A percentile compares a stretch with the other conserved stretches of the same genome.
These are phyloP conservation scores for Cosmia trapezina DNA, from an alignment of 2,888 invertebrate genomes.

Conservation along the genomic window DNA sequence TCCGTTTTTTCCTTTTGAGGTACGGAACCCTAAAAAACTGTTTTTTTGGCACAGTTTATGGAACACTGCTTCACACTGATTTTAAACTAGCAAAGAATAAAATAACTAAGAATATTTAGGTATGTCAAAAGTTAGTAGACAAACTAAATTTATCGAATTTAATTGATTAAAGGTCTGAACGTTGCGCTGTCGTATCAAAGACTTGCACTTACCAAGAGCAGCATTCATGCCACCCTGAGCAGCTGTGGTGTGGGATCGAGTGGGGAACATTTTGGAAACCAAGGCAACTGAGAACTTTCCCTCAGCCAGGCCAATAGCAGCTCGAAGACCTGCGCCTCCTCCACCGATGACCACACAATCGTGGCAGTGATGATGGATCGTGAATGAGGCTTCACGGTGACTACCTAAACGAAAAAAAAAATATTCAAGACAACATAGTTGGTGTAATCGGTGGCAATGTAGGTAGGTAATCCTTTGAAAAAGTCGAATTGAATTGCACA, in stretches of 20 bases:
- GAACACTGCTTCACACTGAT: not conserved
- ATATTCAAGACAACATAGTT: too few relatives aligned
- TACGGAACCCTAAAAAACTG: too few relatives aligned
- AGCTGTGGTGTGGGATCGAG: slow-evolving; percentile 99
- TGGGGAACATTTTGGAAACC: slow-evolving; percentile 98
- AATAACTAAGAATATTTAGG: not conserved
- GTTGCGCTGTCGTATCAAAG: not conserved
- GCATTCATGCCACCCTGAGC: slow-evolving; percentile 99
- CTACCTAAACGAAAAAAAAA: slow-evolving; percentile 38
- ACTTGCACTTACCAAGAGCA: slow-evolving; percentile 92
- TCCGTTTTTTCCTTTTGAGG: too few relatives aligned
- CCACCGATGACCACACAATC: slow-evolving; percentile 99
- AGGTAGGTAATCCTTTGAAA: not conserved
- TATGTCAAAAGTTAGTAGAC: too few relatives aligned
- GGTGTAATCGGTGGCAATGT: too few relatives aligned
- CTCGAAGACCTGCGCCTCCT: slow-evolving; percentile 98
- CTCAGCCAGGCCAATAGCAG: slow-evolving; percentile 97
- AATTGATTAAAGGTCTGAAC: not conserved
- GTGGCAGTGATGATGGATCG: slow-evolving; percentile 97
- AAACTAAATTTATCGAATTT: not conserved
- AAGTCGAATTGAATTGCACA: not conserved
- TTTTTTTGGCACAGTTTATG: not conserved
- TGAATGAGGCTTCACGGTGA: slow-evolving; percentile 90
- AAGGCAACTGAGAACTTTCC: slow-evolving; percentile 98
- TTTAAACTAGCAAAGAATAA: not conserved